A percentile compares a stretch with the other conserved stretches of the same genome.
Evolutionary conservation across 2,797 vertebrate species (phyloP).

Genomic region (Pantherophis alleghaniensis): DNA sequence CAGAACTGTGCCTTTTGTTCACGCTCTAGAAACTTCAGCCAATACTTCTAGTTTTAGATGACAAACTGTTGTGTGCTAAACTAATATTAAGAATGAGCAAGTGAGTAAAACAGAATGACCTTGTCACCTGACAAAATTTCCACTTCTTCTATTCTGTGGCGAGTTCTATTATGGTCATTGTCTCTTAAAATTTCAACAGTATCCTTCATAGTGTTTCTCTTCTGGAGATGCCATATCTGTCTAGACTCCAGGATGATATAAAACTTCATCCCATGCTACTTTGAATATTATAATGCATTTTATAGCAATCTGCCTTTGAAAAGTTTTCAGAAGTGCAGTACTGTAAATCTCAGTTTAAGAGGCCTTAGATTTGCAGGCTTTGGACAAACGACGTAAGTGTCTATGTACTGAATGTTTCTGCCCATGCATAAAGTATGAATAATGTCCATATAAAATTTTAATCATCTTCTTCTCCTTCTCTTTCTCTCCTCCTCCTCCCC

Average conservation of each 20-base stretch:
- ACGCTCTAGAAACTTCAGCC: neutral
- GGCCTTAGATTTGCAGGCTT: neutral
- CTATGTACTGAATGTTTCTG: neutral
- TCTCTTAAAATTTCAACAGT: neutral
- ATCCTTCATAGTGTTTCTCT: neutral
- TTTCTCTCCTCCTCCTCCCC: too few relatives aligned
- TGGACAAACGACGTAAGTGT: neutral
- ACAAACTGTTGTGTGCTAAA: neutral
- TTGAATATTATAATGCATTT: neutral
- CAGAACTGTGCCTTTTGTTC: neutral
- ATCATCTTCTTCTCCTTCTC: too few relatives aligned
- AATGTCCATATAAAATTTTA: neutral
- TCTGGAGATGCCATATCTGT: neutral
- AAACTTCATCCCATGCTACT: neutral
- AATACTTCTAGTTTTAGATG: neutral
- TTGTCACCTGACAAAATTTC: neutral
- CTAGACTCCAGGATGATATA: neutral
- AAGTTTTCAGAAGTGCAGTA: neutral
- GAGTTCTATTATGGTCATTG: neutral
- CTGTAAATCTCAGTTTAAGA: neutral
- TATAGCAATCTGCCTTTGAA: neutral
- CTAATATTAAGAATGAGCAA: neutral
- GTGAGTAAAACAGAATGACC: neutral
- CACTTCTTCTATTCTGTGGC: neutral
- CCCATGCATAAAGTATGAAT: neutral